Base-by-base conservation (phyloP, 2,888 invertebrate genomes). In the Seladonia tumulorum region DNA sequence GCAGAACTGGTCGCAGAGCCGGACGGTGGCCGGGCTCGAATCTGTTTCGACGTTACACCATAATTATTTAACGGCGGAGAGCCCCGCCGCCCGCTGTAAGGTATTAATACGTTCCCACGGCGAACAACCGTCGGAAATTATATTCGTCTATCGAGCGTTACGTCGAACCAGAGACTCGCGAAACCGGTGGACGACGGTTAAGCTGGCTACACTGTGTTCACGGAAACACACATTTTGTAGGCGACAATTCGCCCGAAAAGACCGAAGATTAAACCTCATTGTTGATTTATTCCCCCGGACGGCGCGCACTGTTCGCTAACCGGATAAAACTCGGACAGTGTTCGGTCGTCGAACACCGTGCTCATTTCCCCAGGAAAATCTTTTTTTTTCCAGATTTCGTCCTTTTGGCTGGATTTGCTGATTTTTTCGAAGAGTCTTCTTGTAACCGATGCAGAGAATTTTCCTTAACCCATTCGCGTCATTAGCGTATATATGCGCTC, bases 51-150 rank as follows among this genome's bases (percentile, higher is more conserved):
- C 57, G 83, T 81, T 73, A 47, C 76, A n/a, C n/a, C 53, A 66
- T 60, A 72, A 83, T 75, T 82, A 53, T 84, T 83, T 71, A 66
- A 83, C 35, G 71, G 71, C 0, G n/a, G 53, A 57, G 47, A n/a
- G 18, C 47, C 25, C 25, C 5, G 8, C 42, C 47, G 60, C 63
- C 16, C 16, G 29, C 39, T 14, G 83, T 35, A n/a, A 22, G 35
- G 71, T 47, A 78, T 85, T 76, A 83, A 78, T 66, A 57, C 49
- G 60, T 85, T 83, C 66, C 75, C 75, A 83, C 71, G 83, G 25
- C n/a, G 66, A 66, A 75, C 78, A n/a, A 66, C 10, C 63, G 63
- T 29, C 75, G 45, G 74, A 78, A 85, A 83, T 83, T 22, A 75
- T 82, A 77, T 25, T 82, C 77, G n/a, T 57, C 47, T 57, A 49